Base-by-base conservation (phyloP, 1,140 invertebrate species). In the Trialeurodes vaporariorum region DNA sequence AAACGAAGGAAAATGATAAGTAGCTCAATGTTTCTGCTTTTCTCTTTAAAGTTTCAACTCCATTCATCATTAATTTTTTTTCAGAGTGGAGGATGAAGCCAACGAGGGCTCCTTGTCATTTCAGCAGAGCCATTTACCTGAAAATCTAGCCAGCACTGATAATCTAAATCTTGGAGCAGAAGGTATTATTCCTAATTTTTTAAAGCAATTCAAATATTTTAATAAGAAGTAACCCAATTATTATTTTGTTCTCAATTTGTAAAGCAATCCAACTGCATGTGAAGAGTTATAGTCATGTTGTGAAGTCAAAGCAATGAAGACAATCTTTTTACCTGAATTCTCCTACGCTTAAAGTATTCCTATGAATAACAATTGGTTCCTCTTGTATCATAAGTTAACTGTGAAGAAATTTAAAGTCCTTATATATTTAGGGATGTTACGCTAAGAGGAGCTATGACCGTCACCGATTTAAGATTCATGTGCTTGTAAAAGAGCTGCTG, bases 121-220 rank as follows among this genome's bases (percentile, higher is more conserved):
- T n/a, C 34, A 17, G 17, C 34, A 49, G 17, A 49, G 34, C 34
- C 5, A 17, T 17, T 49, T 17, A 25, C 59, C 61, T 23, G 34
- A 40, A 61, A 61, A 34, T 23, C 23, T 64, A 21, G 66, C 23
- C 26, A 63, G 27, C 62, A 64, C 65, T 25, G 74, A 75, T 67
- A 73, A 68, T 63, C 69, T 76, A 59, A 74, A 72, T 22, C 67
- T 76, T 12, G 75, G 75, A 63, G 75, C 75, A 26, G 75, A 76
- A 75, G 75, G 75, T 76, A 68, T 68, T 24, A 27, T 59, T 27
- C 25, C 25, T n/a, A n/a, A 26, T 23, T 60, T 25, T 61, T 67
- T 67, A 11, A 60, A 26, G 23, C 25, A 59, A 61, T 23, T 49
- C 5, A 49, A 49, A 49, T 49, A 49, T 49, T 49, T 49, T 49